Conservation (phyloP, 1,140 invertebrate genomes). For the Parapsyche elsis region DNA sequence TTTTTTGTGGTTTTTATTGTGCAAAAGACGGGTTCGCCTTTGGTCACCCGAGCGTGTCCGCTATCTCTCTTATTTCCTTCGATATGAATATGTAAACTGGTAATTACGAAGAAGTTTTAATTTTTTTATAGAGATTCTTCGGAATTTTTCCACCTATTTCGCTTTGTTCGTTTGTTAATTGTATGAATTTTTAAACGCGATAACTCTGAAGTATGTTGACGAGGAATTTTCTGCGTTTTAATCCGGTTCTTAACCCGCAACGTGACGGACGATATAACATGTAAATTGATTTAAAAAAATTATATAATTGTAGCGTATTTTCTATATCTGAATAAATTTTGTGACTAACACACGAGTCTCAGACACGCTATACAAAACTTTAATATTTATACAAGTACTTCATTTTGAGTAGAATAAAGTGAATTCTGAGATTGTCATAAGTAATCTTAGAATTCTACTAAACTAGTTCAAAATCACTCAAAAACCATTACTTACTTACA, state of each 20-base stretch:
- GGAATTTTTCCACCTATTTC: slow-evolving; percentile 8
- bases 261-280: too few species aligned
- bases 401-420: too few species aligned
- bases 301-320: too few species aligned
- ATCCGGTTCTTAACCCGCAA: not conserved
- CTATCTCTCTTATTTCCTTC: not conserved
- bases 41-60: slow-evolving; percentile 14
- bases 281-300: too few species aligned
- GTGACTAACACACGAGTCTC: too few species aligned
- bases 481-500: too few species aligned
- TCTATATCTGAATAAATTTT: too few species aligned
- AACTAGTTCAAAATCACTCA: too few species aligned
- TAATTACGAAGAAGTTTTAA: not conserved
- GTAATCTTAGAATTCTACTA: too few species aligned
- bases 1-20: slow-evolving; percentile 7
- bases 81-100: slow-evolving; percentile 17
- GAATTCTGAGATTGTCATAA: too few species aligned
- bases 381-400: too few species aligned
- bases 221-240: not conserved
- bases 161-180: slow-evolving; percentile 18
- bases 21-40: not conserved
- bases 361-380: too few species aligned
- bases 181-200: not conserved
- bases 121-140: not conserved
- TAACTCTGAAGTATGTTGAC: not conserved